Conservation (phyloP, 2,888 invertebrate genomes). For the Torymus tubicola region DNA sequence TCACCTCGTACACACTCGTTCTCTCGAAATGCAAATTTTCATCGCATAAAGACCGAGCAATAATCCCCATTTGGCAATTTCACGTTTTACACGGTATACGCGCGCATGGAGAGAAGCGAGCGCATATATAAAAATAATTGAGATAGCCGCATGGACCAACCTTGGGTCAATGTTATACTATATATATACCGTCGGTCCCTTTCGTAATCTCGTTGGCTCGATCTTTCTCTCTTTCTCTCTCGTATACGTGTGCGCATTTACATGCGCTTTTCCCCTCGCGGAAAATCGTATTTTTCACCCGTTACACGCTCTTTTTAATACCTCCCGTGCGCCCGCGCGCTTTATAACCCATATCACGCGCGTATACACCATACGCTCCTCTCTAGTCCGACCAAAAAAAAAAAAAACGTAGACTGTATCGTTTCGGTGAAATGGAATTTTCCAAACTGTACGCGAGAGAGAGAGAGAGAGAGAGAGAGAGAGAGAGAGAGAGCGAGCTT, state of each 20-base stretch:
- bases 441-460: not conserved
- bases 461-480: not conserved
- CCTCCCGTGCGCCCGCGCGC: not conserved
- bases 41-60: constrained; percentile 49
- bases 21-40: constrained; percentile 47
- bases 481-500: not conserved
- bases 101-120: not conserved
- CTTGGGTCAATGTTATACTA: not conserved
- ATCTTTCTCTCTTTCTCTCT: not conserved
- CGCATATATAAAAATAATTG: constrained; percentile 47
- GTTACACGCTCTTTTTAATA: not conserved
- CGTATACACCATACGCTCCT: not conserved
- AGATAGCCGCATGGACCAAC: constrained; percentile 30
- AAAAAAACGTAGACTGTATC: not conserved
- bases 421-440: constrained; percentile 34
- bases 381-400: constrained; percentile 15
- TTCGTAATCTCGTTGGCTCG: constrained; percentile 47
- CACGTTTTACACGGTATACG: constrained; percentile 35
- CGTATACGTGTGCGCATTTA: constrained; percentile 5
- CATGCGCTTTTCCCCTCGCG: constrained; percentile 30
- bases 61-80: constrained; percentile 56
- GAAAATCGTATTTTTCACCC: constrained; percentile 30
- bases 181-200: constrained; percentile 15
- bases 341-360: constrained; percentile 19
- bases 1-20: not conserved